Evolutionary conservation across 2,797 vertebrate species (phyloP), one percentile per base, ranked within the genome.

Genomic region (Falco rusticolus): DNA sequence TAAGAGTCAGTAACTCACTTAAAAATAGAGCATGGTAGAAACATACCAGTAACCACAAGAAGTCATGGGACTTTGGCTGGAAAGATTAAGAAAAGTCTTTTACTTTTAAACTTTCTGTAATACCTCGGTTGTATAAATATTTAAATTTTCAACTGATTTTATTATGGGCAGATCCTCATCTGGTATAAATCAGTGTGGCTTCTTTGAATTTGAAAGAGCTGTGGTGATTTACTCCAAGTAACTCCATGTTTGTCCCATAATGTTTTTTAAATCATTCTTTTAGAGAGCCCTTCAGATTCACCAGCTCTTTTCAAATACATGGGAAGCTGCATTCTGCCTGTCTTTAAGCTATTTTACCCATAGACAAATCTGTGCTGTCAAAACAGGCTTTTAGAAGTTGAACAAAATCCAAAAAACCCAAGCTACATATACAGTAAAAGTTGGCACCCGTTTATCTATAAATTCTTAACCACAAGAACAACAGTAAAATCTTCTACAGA

Each of bases 301-400:
- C 66, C 75, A 31, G 15, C 86, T 92, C 65, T 90, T 93, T 91
- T 92, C 71, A 90, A 87, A 92, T 88, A 68, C 56, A 76, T 83
- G 60, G 39, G 48, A 95, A 90, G 37, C 14, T 94, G 56, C 68
- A 79, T 96, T 96, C 81, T 92, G 54, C 53, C 60, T 78, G 56
- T 80, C 84, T 92, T 91, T 75, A 72, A 93, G 84, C 34, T 93
- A 84, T 96, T 94, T 96, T 97, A 92, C 76, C 31, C 83, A 70
- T 74, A 95, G 92, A 97, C 74, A 95, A 95, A 97, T 95, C 77
- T 94, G 74, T 82, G 57, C 95, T 96, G 94, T 97, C 93, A 97
- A 97, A 98, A 96, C 75, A 92, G 82, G 93, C 95, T 97, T 97
- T 98, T 97, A 95, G 96, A 97, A 94, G 70, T 96, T 97, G 97